Evolutionary conservation across 2,113 vertebrate species (phyloP), one percentile per base, ranked within the genome.

Genomic region (Dunckerocampus dactyliophorus): DNA sequence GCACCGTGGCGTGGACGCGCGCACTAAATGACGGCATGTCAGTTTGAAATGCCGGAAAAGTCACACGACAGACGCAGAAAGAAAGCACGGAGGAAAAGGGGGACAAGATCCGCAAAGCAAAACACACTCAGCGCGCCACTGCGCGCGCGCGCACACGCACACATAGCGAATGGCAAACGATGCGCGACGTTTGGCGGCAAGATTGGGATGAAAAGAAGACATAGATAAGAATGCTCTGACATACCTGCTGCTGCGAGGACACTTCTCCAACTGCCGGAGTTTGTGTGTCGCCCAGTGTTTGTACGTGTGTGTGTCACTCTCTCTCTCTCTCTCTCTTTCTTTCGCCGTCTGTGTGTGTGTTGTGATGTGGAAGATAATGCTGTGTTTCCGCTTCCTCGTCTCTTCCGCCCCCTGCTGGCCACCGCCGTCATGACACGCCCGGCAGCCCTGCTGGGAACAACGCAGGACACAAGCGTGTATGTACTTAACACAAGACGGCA

Each of bases 331-430:
- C 67, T 53, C 61, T 47, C 71, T 61, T 67, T 49, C 63, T 59
- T 65, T 65, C 34, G 57, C 24, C 24, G 24, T 28, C 24, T 28
- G 24, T 28, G 54, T 42, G 34, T 17, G 49, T 37, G 22, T 17
- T 63, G 56, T 59, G 74, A 34, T 34, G 31, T 34, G 31, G 31
- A 34, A 78, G 76, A 84, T 63, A 81, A 65, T 65, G 88, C 88
- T 86, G 89, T 88, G 89, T 85, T 87, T 87, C 79, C 84, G 90
- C 90, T 92, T 91, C 90, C 89, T 90, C 83, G 62, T 89, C 80
- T 74, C 88, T 83, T 75, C 86, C 85, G 86, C 86, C 84, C 85
- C 84, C 77, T 85, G 79, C 79, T 82, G 82, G 84, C 85, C 77
- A 82, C 37, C 66, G 60, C 28, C 28, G 39, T 47, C 79, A 69